A percentile compares a stretch with the other conserved stretches of the same genome.
Conservation (phyloP, 2,797 vertebrate species). For the Pantherophis vulpinus region DNA sequence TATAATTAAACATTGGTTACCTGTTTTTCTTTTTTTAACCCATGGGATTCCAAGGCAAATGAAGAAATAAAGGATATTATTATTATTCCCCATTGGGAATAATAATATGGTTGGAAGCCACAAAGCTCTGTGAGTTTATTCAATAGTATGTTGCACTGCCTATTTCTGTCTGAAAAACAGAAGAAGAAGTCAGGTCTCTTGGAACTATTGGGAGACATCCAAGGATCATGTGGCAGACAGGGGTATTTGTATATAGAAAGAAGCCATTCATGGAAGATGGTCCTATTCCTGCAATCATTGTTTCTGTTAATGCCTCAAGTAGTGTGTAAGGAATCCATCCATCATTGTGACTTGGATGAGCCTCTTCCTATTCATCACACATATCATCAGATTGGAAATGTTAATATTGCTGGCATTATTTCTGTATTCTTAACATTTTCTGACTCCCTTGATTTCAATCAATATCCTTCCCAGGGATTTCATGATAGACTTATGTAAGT, state of each 20-base stretch:
- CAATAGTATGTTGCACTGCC: neutral
- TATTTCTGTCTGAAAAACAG: neutral
- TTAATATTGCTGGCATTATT: neutral
- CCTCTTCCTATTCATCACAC: too few relatives aligned
- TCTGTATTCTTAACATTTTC: neutral
- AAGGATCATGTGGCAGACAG: too few relatives aligned
- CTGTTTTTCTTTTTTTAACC: neutral
- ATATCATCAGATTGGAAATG: neutral
- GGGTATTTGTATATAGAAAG: too few relatives aligned
- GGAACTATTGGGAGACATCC: too few relatives aligned
- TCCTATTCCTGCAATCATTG: too few relatives aligned
- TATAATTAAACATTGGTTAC: too few relatives aligned
- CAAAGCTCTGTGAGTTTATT: neutral
- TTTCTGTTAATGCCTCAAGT: too few relatives aligned
- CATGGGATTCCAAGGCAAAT: neutral
- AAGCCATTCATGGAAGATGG: too few relatives aligned
- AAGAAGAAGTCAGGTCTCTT: too few relatives aligned
- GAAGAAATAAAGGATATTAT: neutral
- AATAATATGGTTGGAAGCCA: neutral
- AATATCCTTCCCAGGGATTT: neutral
- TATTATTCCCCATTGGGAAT: neutral
- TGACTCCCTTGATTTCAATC: neutral
- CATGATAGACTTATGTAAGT: neutral
- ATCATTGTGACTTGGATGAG: too few relatives aligned
- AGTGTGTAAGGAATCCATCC: too few relatives aligned